Base-by-base conservation (phyloP, 2,888 invertebrate species). In the Dilophus febrilis region DNA sequence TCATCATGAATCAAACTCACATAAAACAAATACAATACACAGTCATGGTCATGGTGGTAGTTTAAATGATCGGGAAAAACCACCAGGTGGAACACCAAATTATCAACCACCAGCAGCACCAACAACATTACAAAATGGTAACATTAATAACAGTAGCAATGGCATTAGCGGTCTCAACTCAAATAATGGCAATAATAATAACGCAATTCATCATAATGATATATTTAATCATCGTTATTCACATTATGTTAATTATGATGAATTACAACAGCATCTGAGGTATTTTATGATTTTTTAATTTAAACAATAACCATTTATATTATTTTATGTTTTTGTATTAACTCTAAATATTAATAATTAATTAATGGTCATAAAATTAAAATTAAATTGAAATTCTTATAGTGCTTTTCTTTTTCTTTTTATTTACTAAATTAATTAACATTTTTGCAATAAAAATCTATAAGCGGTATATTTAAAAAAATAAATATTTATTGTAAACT, bases 201-300 rank as follows among this genome's bases (percentile, higher is more conserved):
- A 27, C 18, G 39, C 33, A 12, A 39, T 59, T 33, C 57, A 59
- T 45, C 60, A 60, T 38, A 59, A 55, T 40, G 63, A 64, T 46
- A 55, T 61, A 37, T 63, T 62, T 46, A 63, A 62, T 51, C 61
- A 63, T 53, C 57, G 63, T 42, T 63, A 63, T 53, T 61, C 61
- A 45, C 84, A 86, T 57, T 85, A 85, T 58, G 82, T 82, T 47
- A 86, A 86, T 61, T 84, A 83, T 52, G 81, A 84, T 56, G 85
- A 86, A 63, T 74, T 86, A 51, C 83, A 84, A 61, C 80, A 77
- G 53, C 83, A 84, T 58, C 66, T 84, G 51, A 83, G 81, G 84
- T 83, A 66, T 74, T n/a, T n/a, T 27, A 8, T 27, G 7, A 27
- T 6, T 27, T 8, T 27, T 27, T 27, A 6, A 27, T 27, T 27